Conservation (phyloP, 2,113 vertebrate species). For the Rostratula benghalensis region DNA sequence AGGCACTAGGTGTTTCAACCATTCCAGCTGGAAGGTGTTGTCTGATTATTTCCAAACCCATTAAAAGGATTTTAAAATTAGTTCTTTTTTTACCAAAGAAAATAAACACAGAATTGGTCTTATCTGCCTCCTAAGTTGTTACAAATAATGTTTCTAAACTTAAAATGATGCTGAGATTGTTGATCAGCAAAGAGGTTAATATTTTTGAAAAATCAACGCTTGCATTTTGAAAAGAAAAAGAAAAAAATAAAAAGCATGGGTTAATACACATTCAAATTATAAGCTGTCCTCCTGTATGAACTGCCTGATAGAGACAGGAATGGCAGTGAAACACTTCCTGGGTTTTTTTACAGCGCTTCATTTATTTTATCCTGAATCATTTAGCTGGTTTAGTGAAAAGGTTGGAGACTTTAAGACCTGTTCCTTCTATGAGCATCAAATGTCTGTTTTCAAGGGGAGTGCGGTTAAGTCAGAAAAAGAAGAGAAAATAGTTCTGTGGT, state of each 20-base stretch:
- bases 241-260: neutral
- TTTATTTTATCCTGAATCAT: neutral
- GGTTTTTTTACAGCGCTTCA: neutral
- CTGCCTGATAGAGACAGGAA: neutral
- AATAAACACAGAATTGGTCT: neutral
- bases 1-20: neutral
- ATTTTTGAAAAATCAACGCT: neutral
- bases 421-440: neutral
- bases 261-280: neutral
- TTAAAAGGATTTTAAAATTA: neutral
- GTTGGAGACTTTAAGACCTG: neutral
- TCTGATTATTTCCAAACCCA: conserved; percentile 14
- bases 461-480: neutral
- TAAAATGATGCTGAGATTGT: neutral
- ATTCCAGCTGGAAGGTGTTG: neutral
- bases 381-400: neutral
- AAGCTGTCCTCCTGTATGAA: neutral
- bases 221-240: neutral
- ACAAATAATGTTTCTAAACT: neutral
- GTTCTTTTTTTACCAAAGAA: neutral
- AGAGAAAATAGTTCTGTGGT: neutral
- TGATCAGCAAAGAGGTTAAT: neutral
- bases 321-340: neutral
- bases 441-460: neutral
- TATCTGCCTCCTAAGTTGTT: neutral